These are phyloP conservation scores for Rhizoglyphus robini DNA, from an alignment of 1,140 invertebrate genomes.

Conservation along the genomic window DNA sequence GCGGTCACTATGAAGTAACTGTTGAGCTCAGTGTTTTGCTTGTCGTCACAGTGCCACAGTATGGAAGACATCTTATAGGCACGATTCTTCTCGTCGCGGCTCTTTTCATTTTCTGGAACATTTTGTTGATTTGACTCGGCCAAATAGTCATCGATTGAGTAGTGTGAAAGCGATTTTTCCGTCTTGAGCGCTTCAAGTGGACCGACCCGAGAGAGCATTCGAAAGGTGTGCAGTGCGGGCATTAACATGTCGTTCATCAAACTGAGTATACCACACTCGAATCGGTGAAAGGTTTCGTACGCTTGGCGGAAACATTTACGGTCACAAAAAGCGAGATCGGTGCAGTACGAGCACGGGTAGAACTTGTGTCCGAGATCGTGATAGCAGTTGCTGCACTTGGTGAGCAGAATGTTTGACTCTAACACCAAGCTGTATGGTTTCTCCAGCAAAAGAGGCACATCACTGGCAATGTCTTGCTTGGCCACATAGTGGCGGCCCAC, in stretches of 20 bases:
- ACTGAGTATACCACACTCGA: background rate
- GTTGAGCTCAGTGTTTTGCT: background rate
- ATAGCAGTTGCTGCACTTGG: background rate
- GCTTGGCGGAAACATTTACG: background rate
- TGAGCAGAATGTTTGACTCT: background rate
- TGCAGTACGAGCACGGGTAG: background rate
- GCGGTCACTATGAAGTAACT: background rate
- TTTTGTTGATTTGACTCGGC: background rate
- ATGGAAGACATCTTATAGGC: conserved; percentile 10
- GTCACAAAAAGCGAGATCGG: conserved; percentile 3
- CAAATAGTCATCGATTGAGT: conserved; percentile 3
- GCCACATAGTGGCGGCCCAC: conserved; percentile 12
- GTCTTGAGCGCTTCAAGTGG: background rate
- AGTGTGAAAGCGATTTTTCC: background rate
- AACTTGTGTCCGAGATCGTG: background rate
- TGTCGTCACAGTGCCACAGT: background rate
- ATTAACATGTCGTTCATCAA: background rate
- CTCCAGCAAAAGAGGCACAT: background rate
- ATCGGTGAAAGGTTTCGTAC: background rate
- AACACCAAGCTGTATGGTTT: background rate
- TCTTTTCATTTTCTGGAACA: background rate
- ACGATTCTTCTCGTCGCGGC: background rate
- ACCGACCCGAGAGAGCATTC: background rate
- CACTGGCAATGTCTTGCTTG: background rate
- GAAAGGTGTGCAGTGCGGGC: background rate